These are phyloP conservation scores for Hyperopisus bebe DNA, from an alignment of 2,113 vertebrate genomes.

Conservation along the genomic window DNA sequence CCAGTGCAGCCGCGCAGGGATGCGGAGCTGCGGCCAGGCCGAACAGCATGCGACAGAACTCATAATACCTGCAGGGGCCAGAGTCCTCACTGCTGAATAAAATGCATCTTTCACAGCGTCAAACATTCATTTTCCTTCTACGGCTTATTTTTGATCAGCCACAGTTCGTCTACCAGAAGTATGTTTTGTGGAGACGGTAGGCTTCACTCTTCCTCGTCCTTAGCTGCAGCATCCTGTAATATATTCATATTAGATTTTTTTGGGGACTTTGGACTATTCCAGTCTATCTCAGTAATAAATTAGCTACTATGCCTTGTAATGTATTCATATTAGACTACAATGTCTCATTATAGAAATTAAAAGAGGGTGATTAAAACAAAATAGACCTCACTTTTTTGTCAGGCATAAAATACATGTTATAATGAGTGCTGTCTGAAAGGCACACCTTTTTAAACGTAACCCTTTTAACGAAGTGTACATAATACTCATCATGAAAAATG, in stretches of 20 bases:
- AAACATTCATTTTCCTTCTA: neutral
- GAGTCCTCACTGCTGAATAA: neutral
- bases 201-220: neutral
- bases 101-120: neutral
- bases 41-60: neutral
- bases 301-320: neutral
- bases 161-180: neutral
- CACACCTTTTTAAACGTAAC: neutral
- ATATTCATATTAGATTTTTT: neutral
- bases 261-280: neutral
- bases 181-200: neutral
- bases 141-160: neutral
- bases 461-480: neutral
- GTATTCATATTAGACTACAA: neutral
- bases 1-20: neutral
- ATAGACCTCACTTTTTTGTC: neutral
- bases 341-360: constrained; percentile 1
- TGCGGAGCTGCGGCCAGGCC: neutral
- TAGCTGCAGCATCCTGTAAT: neutral
- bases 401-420: neutral
- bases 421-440: neutral
- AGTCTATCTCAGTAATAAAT: neutral
- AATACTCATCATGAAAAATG: neutral
- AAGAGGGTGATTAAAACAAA: neutral
- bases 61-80: neutral